Conservation (phyloP, 2,113 vertebrate genomes). For the Bufo bufo region DNA sequence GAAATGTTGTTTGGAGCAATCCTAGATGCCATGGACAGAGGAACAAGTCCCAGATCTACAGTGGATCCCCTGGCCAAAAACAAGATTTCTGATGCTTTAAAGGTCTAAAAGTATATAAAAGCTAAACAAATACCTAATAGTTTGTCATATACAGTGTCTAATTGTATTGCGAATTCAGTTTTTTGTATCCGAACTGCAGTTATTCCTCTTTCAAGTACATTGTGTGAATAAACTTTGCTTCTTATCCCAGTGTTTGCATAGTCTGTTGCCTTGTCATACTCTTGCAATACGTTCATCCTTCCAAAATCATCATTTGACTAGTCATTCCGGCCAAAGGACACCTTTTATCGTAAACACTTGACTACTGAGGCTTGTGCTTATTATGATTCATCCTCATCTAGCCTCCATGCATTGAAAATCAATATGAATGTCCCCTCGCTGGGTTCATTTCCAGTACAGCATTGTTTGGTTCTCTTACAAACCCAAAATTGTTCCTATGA, state of each 20-base stretch:
- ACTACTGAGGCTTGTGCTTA: background rate
- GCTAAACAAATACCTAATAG: too few species aligned
- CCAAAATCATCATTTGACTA: constrained; percentile 34
- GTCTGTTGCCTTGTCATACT: background rate
- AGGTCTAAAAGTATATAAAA: too few species aligned
- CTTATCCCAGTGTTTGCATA: background rate
- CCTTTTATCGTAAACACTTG: constrained; percentile 16
- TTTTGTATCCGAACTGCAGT: background rate
- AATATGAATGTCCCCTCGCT: background rate
- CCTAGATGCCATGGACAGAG: too few species aligned
- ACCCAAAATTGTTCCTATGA: constrained; percentile 4
- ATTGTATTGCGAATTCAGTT: background rate
- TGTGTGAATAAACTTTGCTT: constrained; percentile 30
- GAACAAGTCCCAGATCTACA: too few species aligned
- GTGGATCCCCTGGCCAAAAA: too few species aligned
- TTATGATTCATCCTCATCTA: background rate
- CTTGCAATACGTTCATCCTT: constrained; percentile 22
- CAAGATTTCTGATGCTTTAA: background rate
- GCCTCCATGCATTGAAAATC: background rate
- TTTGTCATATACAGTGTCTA: too few species aligned
- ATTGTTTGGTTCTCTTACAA: background rate
- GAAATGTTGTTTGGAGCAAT: too few species aligned
- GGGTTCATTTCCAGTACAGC: background rate
- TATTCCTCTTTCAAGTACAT: background rate
- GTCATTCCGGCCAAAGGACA: constrained; percentile 40